These are phyloP conservation scores for Chironex yamaguchii DNA, from an alignment of 30 jellyfish, hydroid and myxozoan species.

Conservation along the genomic window DNA sequence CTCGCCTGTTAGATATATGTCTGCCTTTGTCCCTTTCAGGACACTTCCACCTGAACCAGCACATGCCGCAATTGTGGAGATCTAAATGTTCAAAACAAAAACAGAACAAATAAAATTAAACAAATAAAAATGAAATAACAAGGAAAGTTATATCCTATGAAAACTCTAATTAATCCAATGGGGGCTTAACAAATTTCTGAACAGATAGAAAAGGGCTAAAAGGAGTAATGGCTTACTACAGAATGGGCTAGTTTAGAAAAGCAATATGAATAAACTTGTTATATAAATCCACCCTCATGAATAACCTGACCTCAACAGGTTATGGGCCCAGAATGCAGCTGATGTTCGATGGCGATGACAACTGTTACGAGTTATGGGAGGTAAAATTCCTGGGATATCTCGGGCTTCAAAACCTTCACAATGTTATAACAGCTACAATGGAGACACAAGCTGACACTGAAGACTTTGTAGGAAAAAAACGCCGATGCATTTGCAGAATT, in stretches of 20 bases:
- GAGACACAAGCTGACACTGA: too few species aligned
- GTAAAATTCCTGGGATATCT: conserved; percentile 7
- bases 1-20: conserved; percentile 92
- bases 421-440: too few species aligned
- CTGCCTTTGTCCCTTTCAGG: conserved; percentile 83
- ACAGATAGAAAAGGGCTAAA: neutral
- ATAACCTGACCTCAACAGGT: too few species aligned
- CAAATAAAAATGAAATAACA: neutral
- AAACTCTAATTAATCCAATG: neutral
- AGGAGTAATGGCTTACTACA: neutral
- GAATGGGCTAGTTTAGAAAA: too few species aligned
- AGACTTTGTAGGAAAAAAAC: conserved; percentile 19
- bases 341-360: conserved; percentile 49
- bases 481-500: conserved; percentile 42
- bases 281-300: too few species aligned
- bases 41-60: conserved; percentile 99
- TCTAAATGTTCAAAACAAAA: conserved; percentile 32
- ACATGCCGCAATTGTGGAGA: conserved; percentile 85
- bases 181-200: neutral
- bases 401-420: too few species aligned
- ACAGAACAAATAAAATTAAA: neutral
- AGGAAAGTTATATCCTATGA: neutral
- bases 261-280: too few species aligned
- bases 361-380: conserved; percentile 41
- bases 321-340: conserved; percentile 61